These are phyloP conservation scores for Oreohelix idahoensis DNA, from an alignment of 1,140 invertebrate genomes.

Conservation along the genomic window DNA sequence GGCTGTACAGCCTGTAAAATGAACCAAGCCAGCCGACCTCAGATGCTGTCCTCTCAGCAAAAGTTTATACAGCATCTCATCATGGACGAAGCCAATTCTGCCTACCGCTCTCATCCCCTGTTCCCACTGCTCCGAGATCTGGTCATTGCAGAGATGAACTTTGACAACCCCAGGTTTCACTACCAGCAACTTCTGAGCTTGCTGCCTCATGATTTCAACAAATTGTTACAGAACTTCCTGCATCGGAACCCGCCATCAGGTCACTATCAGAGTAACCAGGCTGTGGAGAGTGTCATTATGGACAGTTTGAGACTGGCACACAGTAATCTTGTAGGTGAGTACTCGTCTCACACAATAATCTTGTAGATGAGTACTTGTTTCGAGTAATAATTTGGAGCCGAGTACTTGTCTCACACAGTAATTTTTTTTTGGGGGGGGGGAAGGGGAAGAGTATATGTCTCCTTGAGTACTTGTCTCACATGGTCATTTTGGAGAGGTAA, in stretches of 20 bases:
- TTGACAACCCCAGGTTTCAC: slow-evolving; percentile 68
- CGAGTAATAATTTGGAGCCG: no score
- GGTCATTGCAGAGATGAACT: slow-evolving; percentile 73
- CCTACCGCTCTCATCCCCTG: slow-evolving; percentile 71
- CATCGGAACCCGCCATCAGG: slow-evolving; percentile 65
- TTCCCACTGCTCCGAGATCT: slow-evolving; percentile 71
- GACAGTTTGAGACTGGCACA: slow-evolving; percentile 71
- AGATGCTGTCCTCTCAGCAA: slow-evolving; percentile 68
- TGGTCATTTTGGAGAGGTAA: no score
- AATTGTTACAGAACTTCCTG: slow-evolving; percentile 69
- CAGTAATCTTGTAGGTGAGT: slow-evolving; percentile 70
- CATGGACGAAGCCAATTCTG: slow-evolving; percentile 66
- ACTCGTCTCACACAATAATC: neutral
- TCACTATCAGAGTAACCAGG: slow-evolving; percentile 66
- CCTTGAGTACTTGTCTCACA: no score
- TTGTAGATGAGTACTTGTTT: no score
- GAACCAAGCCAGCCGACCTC: slow-evolving; percentile 55
- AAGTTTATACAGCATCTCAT: slow-evolving; percentile 71
- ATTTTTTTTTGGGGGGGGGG: no score
- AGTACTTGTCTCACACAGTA: no score
- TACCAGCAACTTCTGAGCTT: slow-evolving; percentile 69
- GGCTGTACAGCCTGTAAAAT: slow-evolving; percentile 64
- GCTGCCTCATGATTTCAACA: slow-evolving; percentile 69
- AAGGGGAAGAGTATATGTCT: no score
- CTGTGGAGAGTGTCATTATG: slow-evolving; percentile 71